Conservation (phyloP, 2,888 invertebrate genomes). For the Oegoconia quadripuncta region DNA sequence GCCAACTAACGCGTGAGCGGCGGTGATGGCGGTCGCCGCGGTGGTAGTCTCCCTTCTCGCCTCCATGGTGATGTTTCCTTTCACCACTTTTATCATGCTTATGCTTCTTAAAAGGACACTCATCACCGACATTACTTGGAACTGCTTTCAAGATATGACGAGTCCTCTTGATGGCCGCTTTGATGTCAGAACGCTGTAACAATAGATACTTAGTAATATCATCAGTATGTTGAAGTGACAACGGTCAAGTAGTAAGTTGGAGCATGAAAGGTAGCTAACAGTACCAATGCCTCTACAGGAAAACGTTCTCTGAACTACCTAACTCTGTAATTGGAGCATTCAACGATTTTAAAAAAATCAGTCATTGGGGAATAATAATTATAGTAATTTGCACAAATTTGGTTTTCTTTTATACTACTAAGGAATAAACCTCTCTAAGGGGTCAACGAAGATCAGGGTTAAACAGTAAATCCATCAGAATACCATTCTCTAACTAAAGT, state of each 20-base stretch:
- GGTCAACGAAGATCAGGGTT: no score
- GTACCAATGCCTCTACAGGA: no score
- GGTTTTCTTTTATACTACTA: no score
- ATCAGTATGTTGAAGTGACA: neutral
- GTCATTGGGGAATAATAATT: no score
- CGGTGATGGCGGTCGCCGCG: constrained; percentile 35
- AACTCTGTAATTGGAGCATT: no score
- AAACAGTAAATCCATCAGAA: no score
- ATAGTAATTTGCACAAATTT: no score
- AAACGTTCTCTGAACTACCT: no score
- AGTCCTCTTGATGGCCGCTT: constrained; percentile 57
- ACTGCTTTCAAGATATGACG: constrained; percentile 56
- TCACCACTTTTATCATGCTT: constrained; percentile 41
- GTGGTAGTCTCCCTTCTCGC: constrained; percentile 22
- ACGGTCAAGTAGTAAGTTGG: neutral
- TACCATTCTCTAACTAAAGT: no score
- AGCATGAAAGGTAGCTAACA: no score
- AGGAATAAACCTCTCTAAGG: no score
- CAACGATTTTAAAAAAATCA: no score
- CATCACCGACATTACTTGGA: constrained; percentile 28
- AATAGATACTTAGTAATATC: neutral
- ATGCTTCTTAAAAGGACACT: constrained; percentile 43
- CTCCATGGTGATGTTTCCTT: constrained; percentile 31
- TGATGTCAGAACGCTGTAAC: constrained; percentile 49
- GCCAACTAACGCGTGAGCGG: constrained; percentile 54